Evolutionary conservation across 2,888 invertebrate species (phyloP), one percentile per base, ranked within the genome.

Genomic region (Acrobasis repandana): DNA sequence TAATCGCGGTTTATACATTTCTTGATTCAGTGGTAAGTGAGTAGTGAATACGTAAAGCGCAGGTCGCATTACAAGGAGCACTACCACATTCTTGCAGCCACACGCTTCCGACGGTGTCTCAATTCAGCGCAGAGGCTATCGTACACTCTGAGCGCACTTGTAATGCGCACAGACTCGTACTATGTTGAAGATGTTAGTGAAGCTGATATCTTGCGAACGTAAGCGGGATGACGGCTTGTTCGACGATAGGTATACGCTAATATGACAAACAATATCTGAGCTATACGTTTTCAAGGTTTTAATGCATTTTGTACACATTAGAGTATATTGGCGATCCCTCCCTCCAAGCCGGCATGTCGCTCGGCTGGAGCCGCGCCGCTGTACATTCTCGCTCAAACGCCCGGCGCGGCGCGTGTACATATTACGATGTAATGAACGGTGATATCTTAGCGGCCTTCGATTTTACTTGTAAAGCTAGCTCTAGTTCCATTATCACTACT

Each of bases 361-460:
- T 50, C 60, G 54, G 67, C 67, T 64, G 66, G 69, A 64, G 71
- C 72, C 71, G 76, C 74, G 67, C 71, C 68, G 65, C 61, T 86
- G 86, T 86, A 87, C 70, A 86, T 86, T 85, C 65, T 80, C 76
- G 82, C 81, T 77, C 81, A 79, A 76, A 75, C 43, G 67, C 68
- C 67, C 65, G 72, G 73, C 70, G 75, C 74, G 74, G 72, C 38
- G 76, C 73, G 72, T 89, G 88, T 89, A 90, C 79, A 90, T 88
- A 90, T 81, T 85, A 86, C 76, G 76, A 80, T 77, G 80, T 89
- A 90, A 88, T 88, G 86, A 90, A 89, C 85, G 86, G 92, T 92
- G 92, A 92, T 92, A 91, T 88, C 82, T 85, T 91, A 91, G 92
- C 92, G 92, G 92, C 92, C 92, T 92, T 92, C 86, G 87, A 91